phyloP scores from a whole-genome alignment of 1,140 invertebrate genomes.

The Rhopalosiphum maidis region DNA sequence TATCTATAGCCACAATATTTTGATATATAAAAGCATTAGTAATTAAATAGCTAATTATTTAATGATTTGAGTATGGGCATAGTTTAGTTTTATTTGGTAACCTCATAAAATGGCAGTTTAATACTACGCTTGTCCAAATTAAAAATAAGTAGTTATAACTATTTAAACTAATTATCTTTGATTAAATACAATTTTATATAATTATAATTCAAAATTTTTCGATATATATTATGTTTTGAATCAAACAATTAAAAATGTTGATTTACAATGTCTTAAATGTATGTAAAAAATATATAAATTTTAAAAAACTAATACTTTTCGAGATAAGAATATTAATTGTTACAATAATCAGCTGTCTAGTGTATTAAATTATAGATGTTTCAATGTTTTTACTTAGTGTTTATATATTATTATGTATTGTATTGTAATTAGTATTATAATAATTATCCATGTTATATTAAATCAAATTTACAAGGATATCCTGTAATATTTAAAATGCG shows the following conservation, averaged over 20 bases:
- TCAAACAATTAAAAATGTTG: too few relatives aligned
- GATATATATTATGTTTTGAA: too few relatives aligned
- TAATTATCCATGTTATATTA: not conserved
- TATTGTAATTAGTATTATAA: not conserved
- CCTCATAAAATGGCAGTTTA: too few relatives aligned
- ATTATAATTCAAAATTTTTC: too few relatives aligned
- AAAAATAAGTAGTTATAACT: too few relatives aligned
- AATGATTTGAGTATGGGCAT: too few relatives aligned
- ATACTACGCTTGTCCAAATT: too few relatives aligned
- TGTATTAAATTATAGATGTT: not conserved
- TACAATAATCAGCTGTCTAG: not conserved
- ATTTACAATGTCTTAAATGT: too few relatives aligned
- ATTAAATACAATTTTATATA: not conserved
- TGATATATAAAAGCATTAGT: not conserved
- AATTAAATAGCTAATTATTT: too few relatives aligned
- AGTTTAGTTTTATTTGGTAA: too few relatives aligned
- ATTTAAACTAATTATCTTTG: not conserved
- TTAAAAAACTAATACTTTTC: not conserved
- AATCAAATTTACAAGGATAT: not conserved
- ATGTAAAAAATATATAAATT: not conserved
- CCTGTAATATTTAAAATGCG: not conserved
- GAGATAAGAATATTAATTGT: not conserved
- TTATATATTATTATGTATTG: not conserved
- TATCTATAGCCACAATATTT: not conserved
- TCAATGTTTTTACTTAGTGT: not conserved